phyloP scores from a whole-genome alignment of 2,113 vertebrate genomes.

The cat (Felis catus) region DNA sequence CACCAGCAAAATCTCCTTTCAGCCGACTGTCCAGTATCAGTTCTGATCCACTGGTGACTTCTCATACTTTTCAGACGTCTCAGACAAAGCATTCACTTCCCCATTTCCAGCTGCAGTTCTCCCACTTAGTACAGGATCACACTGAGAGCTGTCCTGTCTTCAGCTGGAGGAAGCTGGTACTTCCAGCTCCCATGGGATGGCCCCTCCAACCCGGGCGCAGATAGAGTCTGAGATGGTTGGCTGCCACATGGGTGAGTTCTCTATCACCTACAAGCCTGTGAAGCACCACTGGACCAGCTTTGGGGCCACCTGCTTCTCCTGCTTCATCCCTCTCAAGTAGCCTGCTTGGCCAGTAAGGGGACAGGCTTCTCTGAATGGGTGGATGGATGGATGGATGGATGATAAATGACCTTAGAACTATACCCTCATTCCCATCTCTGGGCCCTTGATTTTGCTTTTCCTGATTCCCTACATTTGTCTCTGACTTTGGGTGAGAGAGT shows the following conservation, averaged over 20 bases:
- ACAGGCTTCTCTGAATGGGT: not conserved
- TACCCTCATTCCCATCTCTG: not conserved
- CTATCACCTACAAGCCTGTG: conserved; percentile 89
- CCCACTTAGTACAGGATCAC: not conserved
- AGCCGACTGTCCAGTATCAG: accelerated
- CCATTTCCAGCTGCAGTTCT: not conserved
- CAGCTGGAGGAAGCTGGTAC: not conserved
- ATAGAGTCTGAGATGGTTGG: conserved; percentile 87
- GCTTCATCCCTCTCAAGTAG: conserved; percentile 93
- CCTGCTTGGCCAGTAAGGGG: not conserved
- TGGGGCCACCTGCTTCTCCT: conserved; percentile 89
- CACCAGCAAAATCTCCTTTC: not conserved
- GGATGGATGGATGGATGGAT: not conserved
- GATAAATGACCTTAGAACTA: not conserved
- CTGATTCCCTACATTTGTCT: not conserved
- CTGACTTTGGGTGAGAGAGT: not conserved
- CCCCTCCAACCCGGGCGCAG: not conserved
- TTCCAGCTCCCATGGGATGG: accelerated
- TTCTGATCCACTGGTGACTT: not conserved
- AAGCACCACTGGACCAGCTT: conserved; percentile 85
- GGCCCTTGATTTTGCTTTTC: not conserved
- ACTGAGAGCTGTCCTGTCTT: not conserved
- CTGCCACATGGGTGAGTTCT: conserved; percentile 88
- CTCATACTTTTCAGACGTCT: not conserved
- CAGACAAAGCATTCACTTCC: not conserved